A percentile compares a stretch with the other conserved stretches of the same genome.
Evolutionary conservation across 2,797 vertebrate species (phyloP).

Genomic region (Thamnophis elegans): DNA sequence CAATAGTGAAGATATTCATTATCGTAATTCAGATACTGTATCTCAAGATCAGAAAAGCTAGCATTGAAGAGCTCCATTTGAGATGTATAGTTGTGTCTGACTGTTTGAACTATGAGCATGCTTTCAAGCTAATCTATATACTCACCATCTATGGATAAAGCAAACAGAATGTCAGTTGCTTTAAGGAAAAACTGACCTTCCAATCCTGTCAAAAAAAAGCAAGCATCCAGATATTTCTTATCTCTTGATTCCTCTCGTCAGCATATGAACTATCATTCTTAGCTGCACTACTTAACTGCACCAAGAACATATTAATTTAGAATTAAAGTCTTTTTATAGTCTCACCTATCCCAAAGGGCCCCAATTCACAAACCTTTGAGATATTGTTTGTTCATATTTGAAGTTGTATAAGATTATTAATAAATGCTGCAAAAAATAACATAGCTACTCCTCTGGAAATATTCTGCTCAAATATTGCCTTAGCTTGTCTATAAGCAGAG

Average conservation of each 20-base stretch:
- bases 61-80: background rate
- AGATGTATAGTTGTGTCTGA: background rate
- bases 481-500: background rate
- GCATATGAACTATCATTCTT: background rate
- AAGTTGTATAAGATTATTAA: background rate
- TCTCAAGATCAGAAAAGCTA: background rate
- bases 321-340: background rate
- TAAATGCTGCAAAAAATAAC: background rate
- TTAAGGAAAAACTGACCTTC: background rate
- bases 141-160: background rate
- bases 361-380: background rate
- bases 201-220: background rate
- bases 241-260: background rate
- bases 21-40: background rate
- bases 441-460: background rate
- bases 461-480: background rate
- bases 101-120: background rate
- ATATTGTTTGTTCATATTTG: background rate
- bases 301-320: background rate
- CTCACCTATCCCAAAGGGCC: background rate
- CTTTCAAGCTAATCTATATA: background rate
- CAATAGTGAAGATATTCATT: background rate
- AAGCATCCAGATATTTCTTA: background rate
- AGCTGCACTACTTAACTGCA: background rate
- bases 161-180: background rate